Conservation (phyloP, 92 coral and sea anemone genomes). For the Parazoanthus atlanticus region DNA sequence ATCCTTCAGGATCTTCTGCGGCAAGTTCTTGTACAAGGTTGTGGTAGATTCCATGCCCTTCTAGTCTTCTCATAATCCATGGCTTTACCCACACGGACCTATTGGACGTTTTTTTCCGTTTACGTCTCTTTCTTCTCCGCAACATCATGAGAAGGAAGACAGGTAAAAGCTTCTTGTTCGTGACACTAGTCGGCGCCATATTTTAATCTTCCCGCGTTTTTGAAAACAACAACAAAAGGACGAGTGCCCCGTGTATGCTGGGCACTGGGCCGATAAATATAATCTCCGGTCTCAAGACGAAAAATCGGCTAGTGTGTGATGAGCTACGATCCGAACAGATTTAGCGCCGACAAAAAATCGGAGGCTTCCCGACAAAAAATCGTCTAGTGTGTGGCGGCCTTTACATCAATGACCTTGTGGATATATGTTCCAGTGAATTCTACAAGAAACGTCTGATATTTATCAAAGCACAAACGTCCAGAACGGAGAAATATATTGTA, state of each 20-base stretch:
- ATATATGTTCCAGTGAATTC: conserved; percentile 43
- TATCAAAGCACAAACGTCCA: conserved; percentile 40
- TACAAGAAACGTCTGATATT: conserved; percentile 50
- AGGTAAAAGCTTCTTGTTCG: conserved; percentile 1
- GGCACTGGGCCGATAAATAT: conserved; percentile 22
- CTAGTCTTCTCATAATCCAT: conserved; percentile 43
- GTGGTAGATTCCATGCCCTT: conserved; percentile 36
- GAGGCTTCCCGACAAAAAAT: too few relatives aligned
- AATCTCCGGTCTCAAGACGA: background rate
- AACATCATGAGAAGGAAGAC: conserved; percentile 6
- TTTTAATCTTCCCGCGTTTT: background rate
- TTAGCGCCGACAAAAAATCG: background rate
- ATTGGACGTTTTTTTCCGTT: background rate
- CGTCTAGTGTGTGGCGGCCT: background rate
- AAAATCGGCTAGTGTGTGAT: background rate
- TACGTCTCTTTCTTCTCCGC: conserved; percentile 33
- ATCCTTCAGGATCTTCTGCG: conserved; percentile 44
- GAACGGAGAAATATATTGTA: too few relatives aligned
- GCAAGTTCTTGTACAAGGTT: conserved; percentile 47
- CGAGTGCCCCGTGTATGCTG: too few relatives aligned
- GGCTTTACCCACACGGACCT: conserved; percentile 43
- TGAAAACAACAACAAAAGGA: too few relatives aligned
- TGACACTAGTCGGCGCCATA: background rate
- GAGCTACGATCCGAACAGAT: background rate
- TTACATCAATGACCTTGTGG: conserved; percentile 33